Conservation (phyloP, 2,888 invertebrate species). For the Salticus scenicus region DNA sequence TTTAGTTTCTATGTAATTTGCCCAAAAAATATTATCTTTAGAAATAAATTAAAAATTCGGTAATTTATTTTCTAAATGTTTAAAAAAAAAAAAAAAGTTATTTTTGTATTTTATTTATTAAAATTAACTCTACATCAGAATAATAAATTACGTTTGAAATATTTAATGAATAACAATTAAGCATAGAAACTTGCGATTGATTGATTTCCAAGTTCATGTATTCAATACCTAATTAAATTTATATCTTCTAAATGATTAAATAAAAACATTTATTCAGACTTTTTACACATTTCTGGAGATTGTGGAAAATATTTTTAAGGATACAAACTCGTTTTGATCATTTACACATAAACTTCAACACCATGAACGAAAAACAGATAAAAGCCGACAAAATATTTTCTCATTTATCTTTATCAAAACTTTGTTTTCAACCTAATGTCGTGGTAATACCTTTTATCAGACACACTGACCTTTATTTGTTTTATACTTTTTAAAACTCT, state of each 20-base stretch:
- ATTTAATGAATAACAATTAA: no score
- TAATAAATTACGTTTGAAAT: no score
- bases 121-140: no score
- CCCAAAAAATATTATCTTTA: no score
- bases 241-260: constrained; percentile 32
- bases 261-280: constrained; percentile 37
- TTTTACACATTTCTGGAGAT: constrained; percentile 26
- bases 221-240: no score
- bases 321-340: background rate
- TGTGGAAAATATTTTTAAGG: background rate
- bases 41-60: no score
- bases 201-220: no score
- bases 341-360: background rate
- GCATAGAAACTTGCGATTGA: no score
- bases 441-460: constrained; percentile 48
- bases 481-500: constrained; percentile 18
- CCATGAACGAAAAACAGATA: background rate
- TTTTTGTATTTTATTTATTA: no score
- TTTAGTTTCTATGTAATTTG: no score
- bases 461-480: background rate
- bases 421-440: constrained; percentile 44
- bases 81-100: no score
- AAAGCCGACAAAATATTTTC: background rate
- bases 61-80: no score
- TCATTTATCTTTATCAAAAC: constrained; percentile 59